A percentile compares a stretch with the other conserved stretches of the same genome.
Conservation (phyloP, 2,888 invertebrate species). For the Hirtodrosophila confusa region DNA sequence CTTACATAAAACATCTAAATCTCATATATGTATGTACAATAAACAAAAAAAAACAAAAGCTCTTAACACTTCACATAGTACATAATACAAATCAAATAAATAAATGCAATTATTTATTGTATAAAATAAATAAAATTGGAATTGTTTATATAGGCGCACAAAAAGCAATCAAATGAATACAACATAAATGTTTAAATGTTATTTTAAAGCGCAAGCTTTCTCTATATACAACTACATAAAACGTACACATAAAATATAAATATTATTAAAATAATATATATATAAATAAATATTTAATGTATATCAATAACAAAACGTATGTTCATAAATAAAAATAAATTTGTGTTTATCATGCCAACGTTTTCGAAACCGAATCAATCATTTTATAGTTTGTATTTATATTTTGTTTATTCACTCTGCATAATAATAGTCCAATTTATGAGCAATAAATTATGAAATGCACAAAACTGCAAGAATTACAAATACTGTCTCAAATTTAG, state of each 20-base stretch:
- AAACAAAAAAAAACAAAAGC: constrained; percentile 21
- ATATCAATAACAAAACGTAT: constrained; percentile 22
- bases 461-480: no score
- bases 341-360: constrained; percentile 19
- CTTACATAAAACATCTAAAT: constrained; percentile 14
- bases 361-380: neutral
- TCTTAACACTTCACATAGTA: constrained; percentile 19
- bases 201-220: constrained; percentile 21
- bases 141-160: constrained; percentile 21
- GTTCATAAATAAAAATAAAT: constrained; percentile 1
- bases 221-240: constrained; percentile 21
- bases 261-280: constrained; percentile 16
- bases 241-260: constrained; percentile 10
- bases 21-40: constrained; percentile 2
- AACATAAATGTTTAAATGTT: constrained; percentile 8
- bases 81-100: constrained; percentile 26
- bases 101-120: constrained; percentile 34
- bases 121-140: constrained; percentile 24
- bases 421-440: neutral
- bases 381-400: no score
- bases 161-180: constrained; percentile 21
- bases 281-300: constrained; percentile 22
- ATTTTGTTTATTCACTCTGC: no score
- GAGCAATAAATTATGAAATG: neutral
- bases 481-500: no score